Evolutionary conservation across 1,140 invertebrate genomes (phyloP), one percentile per base, ranked within the genome.

Genomic region (Pararge aegeria): DNA sequence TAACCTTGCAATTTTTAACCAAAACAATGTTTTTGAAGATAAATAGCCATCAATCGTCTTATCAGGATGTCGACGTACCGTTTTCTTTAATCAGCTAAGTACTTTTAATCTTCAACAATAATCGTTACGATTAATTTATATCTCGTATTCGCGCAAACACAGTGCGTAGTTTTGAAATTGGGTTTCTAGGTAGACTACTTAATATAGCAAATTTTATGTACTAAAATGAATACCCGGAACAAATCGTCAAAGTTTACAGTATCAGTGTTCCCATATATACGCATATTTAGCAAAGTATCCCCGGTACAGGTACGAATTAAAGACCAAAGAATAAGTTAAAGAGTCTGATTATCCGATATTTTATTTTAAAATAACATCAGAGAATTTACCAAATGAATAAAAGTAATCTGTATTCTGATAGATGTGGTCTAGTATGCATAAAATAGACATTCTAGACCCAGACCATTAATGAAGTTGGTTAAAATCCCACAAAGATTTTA

Each of bases 211-310:
- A n/a, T n/a, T n/a, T n/a, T n/a, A n/a, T n/a, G n/a, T n/a, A n/a
- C n/a, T n/a, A n/a, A n/a, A n/a, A n/a, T n/a, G n/a, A 18, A 12
- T 9, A 16, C 68, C 66, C 58, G 24, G 27, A 66, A 55, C 42
- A 72, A 66, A 29, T 65, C 64, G 10, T 59, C 68, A 21, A 73
- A 76, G 5, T 50, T 80, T 0, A 72, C 77, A 21, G 63, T 78
- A 10, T 73, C 77, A 5, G 73, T 88, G 51, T 65, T 77, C 58
- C 82, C 85, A 15, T 72, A 81, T 1, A 69, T 86, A 20, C 55
- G 83, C 12, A 80, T 88, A n/a, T 87, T 88, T 51, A 83, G 70
- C 16, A 78, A 81, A 78, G 83, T 80, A 16, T 78, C 83, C 1
- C 66, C 83, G 5, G 73, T 70, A 42, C 85, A 88, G 82, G 85